Conservation (phyloP, 1,140 invertebrate species). For the Caerostris darwini region DNA sequence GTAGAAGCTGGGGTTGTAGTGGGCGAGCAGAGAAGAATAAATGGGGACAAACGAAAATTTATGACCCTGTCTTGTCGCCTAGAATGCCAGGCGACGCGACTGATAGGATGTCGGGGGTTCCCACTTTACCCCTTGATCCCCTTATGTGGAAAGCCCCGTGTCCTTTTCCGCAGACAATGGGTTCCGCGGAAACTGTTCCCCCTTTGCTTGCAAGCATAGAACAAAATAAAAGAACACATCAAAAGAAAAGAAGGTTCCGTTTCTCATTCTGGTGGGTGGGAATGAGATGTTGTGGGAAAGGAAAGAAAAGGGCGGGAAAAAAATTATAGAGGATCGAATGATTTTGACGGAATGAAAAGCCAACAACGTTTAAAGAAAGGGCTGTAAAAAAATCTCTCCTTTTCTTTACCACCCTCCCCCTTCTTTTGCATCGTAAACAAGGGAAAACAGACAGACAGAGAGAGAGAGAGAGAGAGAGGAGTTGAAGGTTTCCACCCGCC, state of each 20-base stretch:
- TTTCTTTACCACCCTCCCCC: neutral
- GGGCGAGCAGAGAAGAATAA: slow-evolving; percentile 52
- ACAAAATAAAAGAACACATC: neutral
- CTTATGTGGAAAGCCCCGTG: slow-evolving; percentile 26
- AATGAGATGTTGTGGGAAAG: slow-evolving; percentile 51
- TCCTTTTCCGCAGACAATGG: slow-evolving; percentile 38
- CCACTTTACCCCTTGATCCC: slow-evolving; percentile 54
- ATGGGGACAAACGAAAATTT: slow-evolving; percentile 76
- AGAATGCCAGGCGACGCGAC: slow-evolving; percentile 47
- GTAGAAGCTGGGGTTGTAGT: neutral
- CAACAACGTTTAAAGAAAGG: slow-evolving; percentile 42
- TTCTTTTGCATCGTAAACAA: slow-evolving; percentile 18
- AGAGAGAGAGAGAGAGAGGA: slow-evolving; percentile 19
- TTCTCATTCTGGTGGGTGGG: slow-evolving; percentile 49
- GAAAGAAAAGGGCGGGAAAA: neutral
- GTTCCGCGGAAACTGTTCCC: slow-evolving; percentile 36
- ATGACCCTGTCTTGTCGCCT: slow-evolving; percentile 75
- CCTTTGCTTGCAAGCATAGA: neutral
- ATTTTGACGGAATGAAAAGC: slow-evolving; percentile 71
- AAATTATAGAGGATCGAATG: slow-evolving; percentile 64
- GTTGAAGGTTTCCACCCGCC: slow-evolving; percentile 9
- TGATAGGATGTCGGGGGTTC: slow-evolving; percentile 64
- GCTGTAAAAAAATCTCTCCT: neutral
- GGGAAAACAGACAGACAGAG: too few relatives aligned
- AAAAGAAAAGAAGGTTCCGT: slow-evolving; percentile 50